phyloP scores from a whole-genome alignment of 2,888 invertebrate species.

The Augiades crinisus region DNA sequence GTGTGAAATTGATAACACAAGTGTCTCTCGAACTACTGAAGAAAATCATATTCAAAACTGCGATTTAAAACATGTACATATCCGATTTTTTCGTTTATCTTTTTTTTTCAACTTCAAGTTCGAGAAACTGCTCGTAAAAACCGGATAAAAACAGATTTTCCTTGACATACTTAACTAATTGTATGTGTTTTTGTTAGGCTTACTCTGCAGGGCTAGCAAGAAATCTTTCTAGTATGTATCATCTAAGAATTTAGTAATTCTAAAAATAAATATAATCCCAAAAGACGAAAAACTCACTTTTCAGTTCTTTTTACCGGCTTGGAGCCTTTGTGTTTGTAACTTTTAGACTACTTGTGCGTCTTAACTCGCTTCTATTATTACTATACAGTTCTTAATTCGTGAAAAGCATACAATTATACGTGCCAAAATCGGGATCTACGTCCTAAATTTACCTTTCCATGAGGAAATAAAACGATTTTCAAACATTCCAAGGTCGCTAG shows the following conservation, averaged over 20 bases:
- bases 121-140: no score
- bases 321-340: not conserved
- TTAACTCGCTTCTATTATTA: not conserved
- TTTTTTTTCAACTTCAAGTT: no score
- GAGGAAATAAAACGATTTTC: not conserved
- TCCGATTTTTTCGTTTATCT: no score
- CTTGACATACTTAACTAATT: no score
- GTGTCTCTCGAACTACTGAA: not conserved
- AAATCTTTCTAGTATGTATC: not conserved
- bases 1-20: not conserved
- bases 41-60: no score
- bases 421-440: no score
- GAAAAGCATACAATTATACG: no score
- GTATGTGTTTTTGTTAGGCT: no score
- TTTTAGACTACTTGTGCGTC: conserved; percentile 3
- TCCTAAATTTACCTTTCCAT: not conserved
- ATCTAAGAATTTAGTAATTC: no score
- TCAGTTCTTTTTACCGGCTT: not conserved
- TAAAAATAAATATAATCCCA: conserved; percentile 4
- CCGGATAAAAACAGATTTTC: no score
- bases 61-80: no score
- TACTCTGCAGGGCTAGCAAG: conserved; percentile 1
- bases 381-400: not conserved
- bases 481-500: conserved; percentile 1
- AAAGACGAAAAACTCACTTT: not conserved